Evolutionary conservation across 2,113 vertebrate species (phyloP).

Genomic region (Mastomys coucha): DNA sequence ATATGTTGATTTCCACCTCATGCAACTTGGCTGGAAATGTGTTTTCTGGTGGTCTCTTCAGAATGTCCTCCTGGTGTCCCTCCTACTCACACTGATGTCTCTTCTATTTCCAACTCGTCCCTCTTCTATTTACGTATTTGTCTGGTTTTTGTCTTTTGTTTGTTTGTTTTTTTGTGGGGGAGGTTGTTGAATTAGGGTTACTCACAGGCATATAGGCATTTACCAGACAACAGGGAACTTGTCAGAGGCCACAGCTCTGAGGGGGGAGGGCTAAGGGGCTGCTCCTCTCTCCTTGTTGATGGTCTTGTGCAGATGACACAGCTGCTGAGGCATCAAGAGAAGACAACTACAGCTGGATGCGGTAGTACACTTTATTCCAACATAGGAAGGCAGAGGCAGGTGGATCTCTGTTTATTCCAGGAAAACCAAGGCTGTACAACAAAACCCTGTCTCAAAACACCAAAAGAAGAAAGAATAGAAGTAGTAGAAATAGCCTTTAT

Average conservation of each 20-base stretch:
- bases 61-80: background rate
- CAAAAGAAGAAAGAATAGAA: background rate
- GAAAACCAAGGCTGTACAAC: background rate
- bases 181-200: background rate
- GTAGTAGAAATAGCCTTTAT: background rate
- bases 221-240: background rate
- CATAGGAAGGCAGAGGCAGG: background rate
- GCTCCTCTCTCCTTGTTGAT: background rate
- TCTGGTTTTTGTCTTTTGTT: background rate
- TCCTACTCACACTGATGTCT: background rate
- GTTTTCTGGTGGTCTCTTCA: background rate
- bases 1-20: background rate
- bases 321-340: background rate
- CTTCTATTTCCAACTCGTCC: background rate
- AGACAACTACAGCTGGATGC: background rate
- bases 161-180: no score
- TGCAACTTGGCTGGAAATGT: background rate
- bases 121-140: background rate
- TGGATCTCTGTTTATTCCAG: background rate
- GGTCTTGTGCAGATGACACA: background rate
- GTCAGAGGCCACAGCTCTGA: background rate
- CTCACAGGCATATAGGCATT: background rate
- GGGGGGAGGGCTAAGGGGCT: background rate
- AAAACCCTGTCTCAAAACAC: background rate
- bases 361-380: background rate